Conservation (phyloP, 2,113 vertebrate genomes). For the Colossoma macropomum region DNA sequence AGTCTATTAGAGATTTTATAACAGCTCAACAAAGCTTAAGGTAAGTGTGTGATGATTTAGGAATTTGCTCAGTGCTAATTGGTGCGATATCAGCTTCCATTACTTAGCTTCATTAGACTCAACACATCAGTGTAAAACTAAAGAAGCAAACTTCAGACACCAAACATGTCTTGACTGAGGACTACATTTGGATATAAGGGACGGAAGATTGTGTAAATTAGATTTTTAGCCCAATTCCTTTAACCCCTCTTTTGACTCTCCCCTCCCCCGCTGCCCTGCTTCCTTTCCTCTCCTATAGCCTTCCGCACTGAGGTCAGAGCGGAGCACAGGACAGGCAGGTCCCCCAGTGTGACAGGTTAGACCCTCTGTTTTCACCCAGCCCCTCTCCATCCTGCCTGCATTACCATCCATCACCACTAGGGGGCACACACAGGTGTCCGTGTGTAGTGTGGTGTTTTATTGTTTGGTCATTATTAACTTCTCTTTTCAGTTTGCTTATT, state of each 20-base stretch:
- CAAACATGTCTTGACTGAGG: no score
- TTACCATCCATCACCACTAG: constrained; percentile 1
- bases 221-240: background rate
- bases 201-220: no score
- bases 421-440: background rate
- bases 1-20: no score
- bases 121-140: no score
- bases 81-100: no score
- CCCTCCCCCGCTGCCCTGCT: background rate
- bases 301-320: constrained; percentile 77
- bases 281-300: constrained; percentile 59
- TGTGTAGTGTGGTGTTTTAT: background rate
- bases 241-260: constrained; percentile 38
- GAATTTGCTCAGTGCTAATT: no score
- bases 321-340: constrained; percentile 78
- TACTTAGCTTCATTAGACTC: no score
- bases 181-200: no score
- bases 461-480: background rate
- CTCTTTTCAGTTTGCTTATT: background rate
- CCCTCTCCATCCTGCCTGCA: background rate
- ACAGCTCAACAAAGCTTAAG: no score
- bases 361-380: constrained; percentile 1
- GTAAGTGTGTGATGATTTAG: no score
- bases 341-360: constrained; percentile 78
- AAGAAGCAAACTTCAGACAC: no score